These are phyloP conservation scores for Polia nebulosa DNA, from an alignment of 2,888 invertebrate species.

Conservation along the genomic window DNA sequence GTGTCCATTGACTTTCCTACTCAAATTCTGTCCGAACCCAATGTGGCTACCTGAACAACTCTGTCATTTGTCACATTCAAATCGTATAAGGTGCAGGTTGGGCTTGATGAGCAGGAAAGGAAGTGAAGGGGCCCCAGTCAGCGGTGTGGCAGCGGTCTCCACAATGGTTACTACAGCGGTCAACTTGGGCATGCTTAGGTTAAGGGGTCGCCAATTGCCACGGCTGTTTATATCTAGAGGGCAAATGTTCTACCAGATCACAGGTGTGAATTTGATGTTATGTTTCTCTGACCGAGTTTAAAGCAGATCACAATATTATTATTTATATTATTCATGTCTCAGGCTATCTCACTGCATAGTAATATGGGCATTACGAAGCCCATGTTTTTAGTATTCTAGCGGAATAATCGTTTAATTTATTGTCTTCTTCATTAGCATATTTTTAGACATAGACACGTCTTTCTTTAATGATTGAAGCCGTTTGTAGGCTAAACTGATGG, in stretches of 20 bases:
- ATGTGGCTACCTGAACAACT: too few relatives aligned
- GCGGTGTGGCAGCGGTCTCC: too few relatives aligned
- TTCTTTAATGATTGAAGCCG: neutral
- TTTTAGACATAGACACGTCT: neutral
- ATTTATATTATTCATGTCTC: conserved; percentile 6
- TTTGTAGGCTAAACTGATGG: conserved; percentile 21
- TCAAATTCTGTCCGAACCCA: too few relatives aligned
- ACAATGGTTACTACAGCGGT: too few relatives aligned
- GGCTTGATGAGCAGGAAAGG: too few relatives aligned
- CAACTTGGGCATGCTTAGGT: too few relatives aligned
- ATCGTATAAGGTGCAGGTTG: too few relatives aligned
- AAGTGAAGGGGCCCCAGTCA: too few relatives aligned
- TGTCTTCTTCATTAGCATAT: conserved; percentile 3
- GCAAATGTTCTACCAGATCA: neutral
- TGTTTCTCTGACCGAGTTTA: conserved; percentile 3
- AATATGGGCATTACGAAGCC: neutral
- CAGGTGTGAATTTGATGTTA: neutral
- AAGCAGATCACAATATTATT: neutral
- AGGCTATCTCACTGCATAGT: conserved; percentile 5
- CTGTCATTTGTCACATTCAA: too few relatives aligned
- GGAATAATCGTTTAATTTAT: conserved; percentile 29
- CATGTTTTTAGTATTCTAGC: conserved; percentile 27
- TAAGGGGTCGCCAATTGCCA: neutral
- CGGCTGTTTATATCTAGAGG: neutral
- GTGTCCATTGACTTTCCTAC: too few relatives aligned